These are phyloP conservation scores for Acromyrmex heyeri DNA, from an alignment of 1,140 invertebrate species.

Conservation along the genomic window DNA sequence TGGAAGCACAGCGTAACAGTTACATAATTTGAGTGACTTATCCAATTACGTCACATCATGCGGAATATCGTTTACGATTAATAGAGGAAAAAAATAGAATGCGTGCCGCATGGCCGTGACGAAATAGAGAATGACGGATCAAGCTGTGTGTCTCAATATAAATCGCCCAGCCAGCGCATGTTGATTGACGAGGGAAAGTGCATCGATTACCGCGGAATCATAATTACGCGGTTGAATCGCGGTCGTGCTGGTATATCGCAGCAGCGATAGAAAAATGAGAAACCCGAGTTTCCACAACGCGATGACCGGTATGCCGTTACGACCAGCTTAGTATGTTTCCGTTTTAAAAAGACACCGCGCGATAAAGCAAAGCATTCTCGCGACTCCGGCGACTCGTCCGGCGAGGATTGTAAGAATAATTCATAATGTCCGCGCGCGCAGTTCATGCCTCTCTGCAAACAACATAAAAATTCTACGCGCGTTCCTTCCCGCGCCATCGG, in stretches of 20 bases:
- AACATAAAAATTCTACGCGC: constrained; percentile 30
- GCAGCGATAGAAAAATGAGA: constrained; percentile 22
- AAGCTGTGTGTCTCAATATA: constrained; percentile 28
- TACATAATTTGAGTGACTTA: not conserved
- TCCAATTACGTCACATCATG: constrained; percentile 11
- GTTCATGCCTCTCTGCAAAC: constrained; percentile 21
- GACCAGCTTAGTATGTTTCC: not conserved
- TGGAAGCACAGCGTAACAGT: constrained; percentile 13
- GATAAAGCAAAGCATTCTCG: constrained; percentile 26
- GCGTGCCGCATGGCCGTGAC: constrained; percentile 30
- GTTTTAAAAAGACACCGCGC: not conserved
- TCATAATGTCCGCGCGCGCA: constrained; percentile 10
- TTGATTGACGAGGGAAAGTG: constrained; percentile 54
- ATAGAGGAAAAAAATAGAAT: constrained; percentile 28
- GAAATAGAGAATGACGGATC: constrained; percentile 36
- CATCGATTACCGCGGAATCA: constrained; percentile 68
- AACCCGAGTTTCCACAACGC: constrained; percentile 6
- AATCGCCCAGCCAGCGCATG: constrained; percentile 10
- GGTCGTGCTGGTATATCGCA: constrained; percentile 67
- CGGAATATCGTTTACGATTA: constrained; percentile 31
- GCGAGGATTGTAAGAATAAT: constrained; percentile 36
- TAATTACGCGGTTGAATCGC: constrained; percentile 77
- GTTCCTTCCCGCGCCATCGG: constrained; percentile 38
- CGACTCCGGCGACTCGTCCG: constrained; percentile 3
- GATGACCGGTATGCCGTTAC: constrained; percentile 30